phyloP scores from a whole-genome alignment of 2,888 invertebrate genomes.

The Crocallis elinguaria region DNA sequence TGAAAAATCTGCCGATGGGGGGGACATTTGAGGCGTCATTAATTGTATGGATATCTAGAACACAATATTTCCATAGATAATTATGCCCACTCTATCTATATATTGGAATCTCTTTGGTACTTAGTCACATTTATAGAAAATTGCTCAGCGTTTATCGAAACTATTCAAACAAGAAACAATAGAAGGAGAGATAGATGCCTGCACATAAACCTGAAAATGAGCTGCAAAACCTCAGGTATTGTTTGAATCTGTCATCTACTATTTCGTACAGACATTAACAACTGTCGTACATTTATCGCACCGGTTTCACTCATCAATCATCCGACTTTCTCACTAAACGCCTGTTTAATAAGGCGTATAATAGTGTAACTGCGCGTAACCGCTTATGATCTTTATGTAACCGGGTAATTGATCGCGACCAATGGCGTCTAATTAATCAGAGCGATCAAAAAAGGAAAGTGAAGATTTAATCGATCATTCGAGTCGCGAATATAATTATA shows the following conservation, averaged over 20 bases:
- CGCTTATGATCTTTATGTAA: constrained; percentile 51
- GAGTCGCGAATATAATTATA: not conserved
- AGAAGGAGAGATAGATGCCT: no score
- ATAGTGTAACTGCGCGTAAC: constrained; percentile 46
- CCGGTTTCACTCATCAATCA: constrained; percentile 61
- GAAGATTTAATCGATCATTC: constrained; percentile 11
- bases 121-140: no score
- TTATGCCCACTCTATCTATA: no score
- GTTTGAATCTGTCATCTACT: not conserved
- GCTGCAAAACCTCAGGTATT: not conserved
- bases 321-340: constrained; percentile 68
- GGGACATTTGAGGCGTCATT: no score
- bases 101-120: no score
- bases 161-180: no score
- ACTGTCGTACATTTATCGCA: constrained; percentile 24
- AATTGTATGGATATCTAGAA: no score
- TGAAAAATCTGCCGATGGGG: no score
- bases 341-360: constrained; percentile 59
- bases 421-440: constrained; percentile 43
- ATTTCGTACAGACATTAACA: constrained; percentile 20
- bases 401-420: constrained; percentile 47
- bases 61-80: no score
- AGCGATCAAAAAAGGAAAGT: constrained; percentile 54
- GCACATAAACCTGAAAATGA: not conserved
- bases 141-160: no score